These are phyloP conservation scores for Cryptoblepharus egeriae DNA, from an alignment of 2,797 vertebrate species.

Conservation along the genomic window DNA sequence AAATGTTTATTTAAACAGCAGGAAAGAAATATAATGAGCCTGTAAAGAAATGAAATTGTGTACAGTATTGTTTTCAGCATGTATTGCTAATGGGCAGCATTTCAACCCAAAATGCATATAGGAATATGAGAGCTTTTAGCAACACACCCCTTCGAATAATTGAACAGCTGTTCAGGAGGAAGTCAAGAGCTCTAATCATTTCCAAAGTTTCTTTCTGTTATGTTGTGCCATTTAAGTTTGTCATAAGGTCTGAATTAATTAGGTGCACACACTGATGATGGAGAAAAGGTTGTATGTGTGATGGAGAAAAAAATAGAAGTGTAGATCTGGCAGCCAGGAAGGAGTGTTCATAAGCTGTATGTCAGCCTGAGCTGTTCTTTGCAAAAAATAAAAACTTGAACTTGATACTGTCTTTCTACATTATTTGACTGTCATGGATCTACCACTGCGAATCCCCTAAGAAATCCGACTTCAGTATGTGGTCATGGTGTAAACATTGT, in stretches of 20 bases:
- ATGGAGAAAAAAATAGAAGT: conserved; percentile 30
- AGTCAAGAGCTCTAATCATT: not conserved
- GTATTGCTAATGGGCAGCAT: conserved; percentile 41
- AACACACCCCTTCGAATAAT: conserved; percentile 24
- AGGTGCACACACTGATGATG: not conserved
- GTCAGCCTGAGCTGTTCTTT: conserved; percentile 14
- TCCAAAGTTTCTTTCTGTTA: conserved; percentile 35
- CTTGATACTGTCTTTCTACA: conserved; percentile 4
- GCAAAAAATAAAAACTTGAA: not conserved
- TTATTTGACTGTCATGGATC: conserved; percentile 5
- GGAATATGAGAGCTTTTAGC: conserved; percentile 44
- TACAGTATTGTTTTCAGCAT: conserved; percentile 39
- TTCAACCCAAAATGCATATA: conserved; percentile 47
- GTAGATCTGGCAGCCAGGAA: conserved; percentile 28
- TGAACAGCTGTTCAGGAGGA: conserved; percentile 33
- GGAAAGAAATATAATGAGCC: conserved; percentile 55
- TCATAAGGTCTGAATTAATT: conserved; percentile 27
- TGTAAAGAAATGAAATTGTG: conserved; percentile 57
- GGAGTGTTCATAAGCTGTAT: conserved; percentile 39
- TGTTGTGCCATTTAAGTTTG: conserved; percentile 43
- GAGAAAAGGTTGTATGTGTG: conserved; percentile 7
- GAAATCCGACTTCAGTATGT: not conserved
- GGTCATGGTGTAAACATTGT: not conserved
- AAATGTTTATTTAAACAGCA: conserved; percentile 48
- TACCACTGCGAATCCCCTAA: not conserved